Percentiles rank a stretch among this genome's conserved stretches.
These are phyloP conservation scores for Drosophila monieri DNA, from an alignment of 2,888 invertebrate genomes.

Conservation along the genomic window DNA sequence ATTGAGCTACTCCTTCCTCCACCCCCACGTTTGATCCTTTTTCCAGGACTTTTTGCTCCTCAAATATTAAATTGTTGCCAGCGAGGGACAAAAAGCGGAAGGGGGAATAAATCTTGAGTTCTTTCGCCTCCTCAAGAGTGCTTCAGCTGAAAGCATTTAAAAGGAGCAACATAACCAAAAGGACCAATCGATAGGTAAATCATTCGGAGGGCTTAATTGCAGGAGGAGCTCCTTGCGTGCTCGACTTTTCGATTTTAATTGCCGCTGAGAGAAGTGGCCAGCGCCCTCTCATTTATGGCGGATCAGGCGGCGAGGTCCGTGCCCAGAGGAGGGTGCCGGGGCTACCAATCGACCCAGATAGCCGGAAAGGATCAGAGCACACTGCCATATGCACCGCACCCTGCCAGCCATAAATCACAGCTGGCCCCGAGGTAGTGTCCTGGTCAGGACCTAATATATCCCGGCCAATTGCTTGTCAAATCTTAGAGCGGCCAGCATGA, in stretches of 20 bases:
- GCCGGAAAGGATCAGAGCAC: conserved; percentile 48
- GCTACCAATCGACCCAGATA: conserved; percentile 51
- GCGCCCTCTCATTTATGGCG: no score
- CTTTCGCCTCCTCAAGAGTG: conserved; percentile 3
- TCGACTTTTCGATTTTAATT: conserved; percentile 27
- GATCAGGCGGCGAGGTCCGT: no score
- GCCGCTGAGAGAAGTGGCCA: not conserved
- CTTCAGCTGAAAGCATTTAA: conserved; percentile 18
- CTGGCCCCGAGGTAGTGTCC: not conserved
- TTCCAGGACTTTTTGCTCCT: not conserved
- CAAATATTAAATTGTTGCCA: conserved; percentile 54
- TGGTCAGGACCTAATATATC: not conserved
- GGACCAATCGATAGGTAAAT: conserved; percentile 25
- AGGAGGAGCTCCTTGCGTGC: conserved; percentile 14
- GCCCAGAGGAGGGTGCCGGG: not conserved
- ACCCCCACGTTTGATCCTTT: not conserved
- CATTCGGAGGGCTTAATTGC: conserved; percentile 13
- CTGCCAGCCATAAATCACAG: conserved; percentile 38
- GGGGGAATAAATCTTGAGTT: not conserved
- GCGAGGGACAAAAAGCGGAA: conserved; percentile 6
- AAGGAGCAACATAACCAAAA: conserved; percentile 26
- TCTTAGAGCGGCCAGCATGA: no score
- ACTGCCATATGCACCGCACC: conserved; percentile 26
- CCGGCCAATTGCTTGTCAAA: no score
- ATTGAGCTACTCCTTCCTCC: conserved; percentile 36